Conservation (phyloP, 2,113 vertebrate species). For the Oenanthe oenanthe region DNA sequence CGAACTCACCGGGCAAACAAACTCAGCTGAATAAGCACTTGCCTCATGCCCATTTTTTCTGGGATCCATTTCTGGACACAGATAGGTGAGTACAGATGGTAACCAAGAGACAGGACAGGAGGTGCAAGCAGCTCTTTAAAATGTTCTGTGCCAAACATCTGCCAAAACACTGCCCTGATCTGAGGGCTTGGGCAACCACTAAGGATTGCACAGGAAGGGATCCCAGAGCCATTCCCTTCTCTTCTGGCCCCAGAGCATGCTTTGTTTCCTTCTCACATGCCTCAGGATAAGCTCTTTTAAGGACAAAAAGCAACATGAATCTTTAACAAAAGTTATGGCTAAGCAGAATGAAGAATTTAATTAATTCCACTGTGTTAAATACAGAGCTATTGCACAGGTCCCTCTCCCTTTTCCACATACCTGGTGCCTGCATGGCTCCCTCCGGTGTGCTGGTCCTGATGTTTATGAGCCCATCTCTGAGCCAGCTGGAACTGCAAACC, state of each 20-base stretch:
- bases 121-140: not conserved
- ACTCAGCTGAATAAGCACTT: not conserved
- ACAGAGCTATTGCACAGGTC: not conserved
- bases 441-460: not conserved
- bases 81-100: fast-evolving
- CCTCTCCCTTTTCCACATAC: fast-evolving
- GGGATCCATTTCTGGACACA: not conserved
- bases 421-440: not conserved
- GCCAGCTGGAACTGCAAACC: not conserved
- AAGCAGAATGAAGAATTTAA: not conserved
- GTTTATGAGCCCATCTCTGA: not conserved
- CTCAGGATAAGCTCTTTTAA: not conserved
- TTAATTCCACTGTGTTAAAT: not conserved
- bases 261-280: not conserved
- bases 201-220: fast-evolving
- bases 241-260: not conserved
- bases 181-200: not conserved
- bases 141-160: fast-evolving
- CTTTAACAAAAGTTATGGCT: not conserved
- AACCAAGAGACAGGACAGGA: not conserved
- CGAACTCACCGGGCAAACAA: not conserved
- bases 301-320: not conserved
- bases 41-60: not conserved
- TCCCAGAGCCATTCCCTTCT: not conserved
- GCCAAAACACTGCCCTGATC: not conserved